phyloP scores from a whole-genome alignment of 2,797 vertebrate genomes.

The Setipinna tenuifilis region DNA sequence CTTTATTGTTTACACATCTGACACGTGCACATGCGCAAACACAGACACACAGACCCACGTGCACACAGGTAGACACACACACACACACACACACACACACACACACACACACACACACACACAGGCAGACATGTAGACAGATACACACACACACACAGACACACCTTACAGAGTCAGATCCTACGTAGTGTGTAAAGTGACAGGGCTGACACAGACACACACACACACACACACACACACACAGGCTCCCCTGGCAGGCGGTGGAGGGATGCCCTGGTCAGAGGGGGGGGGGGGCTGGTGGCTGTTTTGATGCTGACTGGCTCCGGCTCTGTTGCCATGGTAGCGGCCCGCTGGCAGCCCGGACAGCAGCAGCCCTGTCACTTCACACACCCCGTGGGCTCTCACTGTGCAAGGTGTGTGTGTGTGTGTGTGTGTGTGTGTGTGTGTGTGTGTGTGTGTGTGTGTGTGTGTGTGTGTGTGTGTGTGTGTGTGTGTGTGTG shows the following conservation, averaged over 20 bases:
- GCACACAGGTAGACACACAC: background rate
- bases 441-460: background rate
- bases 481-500: too few species aligned
- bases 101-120: too few species aligned
- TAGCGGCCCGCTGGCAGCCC: background rate
- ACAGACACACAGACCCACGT: background rate
- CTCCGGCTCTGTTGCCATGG: background rate
- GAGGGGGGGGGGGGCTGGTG: background rate
- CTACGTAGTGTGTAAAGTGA: too few species aligned
- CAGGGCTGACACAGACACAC: too few species aligned
- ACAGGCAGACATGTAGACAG: too few species aligned
- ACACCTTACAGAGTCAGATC: too few species aligned
- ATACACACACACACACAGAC: background rate
- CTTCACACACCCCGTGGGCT: too few species aligned
- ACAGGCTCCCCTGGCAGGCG: background rate
- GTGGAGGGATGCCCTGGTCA: background rate
- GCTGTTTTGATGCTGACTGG: constrained; percentile 4
- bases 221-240: background rate
- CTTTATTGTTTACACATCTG: too few species aligned
- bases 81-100: too few species aligned
- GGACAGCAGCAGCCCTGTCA: background rate
- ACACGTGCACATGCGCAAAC: too few species aligned
- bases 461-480: too few species aligned
- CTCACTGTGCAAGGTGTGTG: too few species aligned
- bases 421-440: background rate